phyloP scores from a whole-genome alignment of 2,888 invertebrate genomes.

The Cremastinae sp. region DNA sequence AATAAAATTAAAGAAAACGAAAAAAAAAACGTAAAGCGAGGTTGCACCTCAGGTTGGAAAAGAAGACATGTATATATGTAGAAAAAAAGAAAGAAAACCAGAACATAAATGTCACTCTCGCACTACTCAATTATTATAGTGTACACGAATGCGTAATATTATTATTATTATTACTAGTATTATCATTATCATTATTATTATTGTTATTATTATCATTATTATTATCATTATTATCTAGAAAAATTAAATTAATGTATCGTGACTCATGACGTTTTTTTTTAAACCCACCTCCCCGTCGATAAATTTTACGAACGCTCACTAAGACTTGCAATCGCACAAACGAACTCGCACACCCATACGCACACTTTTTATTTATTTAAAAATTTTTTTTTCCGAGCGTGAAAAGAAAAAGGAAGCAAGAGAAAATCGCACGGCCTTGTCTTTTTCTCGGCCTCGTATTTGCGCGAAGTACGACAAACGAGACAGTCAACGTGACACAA shows the following conservation, averaged over 20 bases:
- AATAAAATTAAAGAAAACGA: slow-evolving; percentile 46
- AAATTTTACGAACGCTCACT: slow-evolving; percentile 6
- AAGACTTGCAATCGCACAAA: background rate
- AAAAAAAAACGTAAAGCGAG: slow-evolving; percentile 25
- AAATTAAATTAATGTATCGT: slow-evolving; percentile 53
- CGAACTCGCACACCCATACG: slow-evolving; percentile 18
- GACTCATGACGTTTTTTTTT: slow-evolving; percentile 37
- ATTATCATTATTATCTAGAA: slow-evolving; percentile 31
- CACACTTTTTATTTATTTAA: no score
- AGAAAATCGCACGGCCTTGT: slow-evolving; percentile 23
- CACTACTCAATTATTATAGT: slow-evolving; percentile 11
- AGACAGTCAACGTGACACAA: slow-evolving; percentile 33
- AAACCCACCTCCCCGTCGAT: slow-evolving; percentile 4
- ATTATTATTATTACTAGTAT: slow-evolving; percentile 32
- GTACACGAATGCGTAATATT: slow-evolving; percentile 13
- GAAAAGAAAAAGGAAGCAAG: slow-evolving; percentile 12
- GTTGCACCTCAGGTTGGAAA: slow-evolving; percentile 22
- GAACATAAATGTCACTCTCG: slow-evolving; percentile 32
- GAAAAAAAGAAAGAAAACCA: slow-evolving; percentile 50
- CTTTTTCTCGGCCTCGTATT: background rate
- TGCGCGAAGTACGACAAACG: slow-evolving; percentile 33
- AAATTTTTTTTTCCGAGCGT: slow-evolving; percentile 19
- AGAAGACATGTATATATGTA: no score
- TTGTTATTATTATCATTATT: slow-evolving; percentile 40
- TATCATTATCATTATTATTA: slow-evolving; percentile 18